Evolutionary conservation across 2,888 invertebrate species (phyloP).

Genomic region (Phyllotreta cruciferae): DNA sequence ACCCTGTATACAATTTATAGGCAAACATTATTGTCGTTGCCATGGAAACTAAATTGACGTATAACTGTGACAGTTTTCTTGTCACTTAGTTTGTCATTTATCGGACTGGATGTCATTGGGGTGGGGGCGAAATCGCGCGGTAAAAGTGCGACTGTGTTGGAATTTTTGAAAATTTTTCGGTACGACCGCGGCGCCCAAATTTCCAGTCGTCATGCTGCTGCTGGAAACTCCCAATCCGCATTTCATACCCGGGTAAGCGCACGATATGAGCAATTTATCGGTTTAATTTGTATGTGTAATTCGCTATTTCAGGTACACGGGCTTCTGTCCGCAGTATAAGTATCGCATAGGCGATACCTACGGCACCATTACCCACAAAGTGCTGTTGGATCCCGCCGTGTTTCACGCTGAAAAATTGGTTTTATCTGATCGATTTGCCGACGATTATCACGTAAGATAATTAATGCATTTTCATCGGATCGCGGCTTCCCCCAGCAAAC

Average conservation of each 20-base stretch:
- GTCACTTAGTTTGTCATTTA: background rate
- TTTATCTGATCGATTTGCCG: slow-evolving; percentile 68
- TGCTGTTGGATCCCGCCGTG: slow-evolving; percentile 75
- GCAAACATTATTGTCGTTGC: too few species aligned
- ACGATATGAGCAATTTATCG: too few species aligned
- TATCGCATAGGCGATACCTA: slow-evolving; percentile 78
- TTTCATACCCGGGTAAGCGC: slow-evolving; percentile 70
- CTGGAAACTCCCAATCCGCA: slow-evolving; percentile 74
- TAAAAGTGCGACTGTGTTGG: too few species aligned
- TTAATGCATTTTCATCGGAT: background rate
- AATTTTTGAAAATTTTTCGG: too few species aligned
- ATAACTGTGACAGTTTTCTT: background rate
- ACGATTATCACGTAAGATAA: slow-evolving; percentile 68
- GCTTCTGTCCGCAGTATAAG: slow-evolving; percentile 78
- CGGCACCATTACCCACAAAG: slow-evolving; percentile 76
- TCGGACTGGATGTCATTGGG: background rate
- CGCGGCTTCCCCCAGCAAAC: slow-evolving; percentile 1
- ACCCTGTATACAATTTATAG: too few species aligned
- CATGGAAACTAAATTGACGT: too few species aligned
- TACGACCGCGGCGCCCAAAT: slow-evolving; percentile 10
- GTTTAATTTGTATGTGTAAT: slow-evolving; percentile 1
- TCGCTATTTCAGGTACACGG: slow-evolving; percentile 70
- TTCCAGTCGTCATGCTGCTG: slow-evolving; percentile 59
- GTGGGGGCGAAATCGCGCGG: background rate
- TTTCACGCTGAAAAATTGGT: slow-evolving; percentile 75